phyloP scores from a whole-genome alignment of 2,888 invertebrate genomes.

The Apomyelois bistriatella region DNA sequence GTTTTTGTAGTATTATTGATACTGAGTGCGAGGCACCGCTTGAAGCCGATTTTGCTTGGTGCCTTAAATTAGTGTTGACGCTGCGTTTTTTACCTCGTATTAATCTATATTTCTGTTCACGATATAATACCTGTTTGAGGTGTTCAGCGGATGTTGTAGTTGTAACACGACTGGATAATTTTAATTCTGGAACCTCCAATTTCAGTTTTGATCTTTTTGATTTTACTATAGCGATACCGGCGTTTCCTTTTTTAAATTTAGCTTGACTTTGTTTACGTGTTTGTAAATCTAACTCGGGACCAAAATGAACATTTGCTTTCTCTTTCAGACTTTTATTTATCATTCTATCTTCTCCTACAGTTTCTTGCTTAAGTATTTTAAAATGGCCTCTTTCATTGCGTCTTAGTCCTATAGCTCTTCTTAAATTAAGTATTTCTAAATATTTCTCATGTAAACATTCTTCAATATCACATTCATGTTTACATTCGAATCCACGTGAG shows the following conservation, averaged over 20 bases:
- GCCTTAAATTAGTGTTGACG: background rate
- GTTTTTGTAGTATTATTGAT: background rate
- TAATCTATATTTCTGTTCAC: background rate
- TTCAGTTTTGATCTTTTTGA: background rate
- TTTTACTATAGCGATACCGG: background rate
- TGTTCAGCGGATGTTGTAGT: background rate
- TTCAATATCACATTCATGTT: slow-evolving; percentile 31
- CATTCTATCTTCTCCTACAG: background rate
- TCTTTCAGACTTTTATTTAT: background rate
- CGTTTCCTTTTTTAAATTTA: background rate
- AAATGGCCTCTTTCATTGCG: too few species aligned
- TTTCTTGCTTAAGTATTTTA: background rate
- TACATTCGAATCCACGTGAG: slow-evolving; percentile 34
- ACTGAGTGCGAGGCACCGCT: background rate
- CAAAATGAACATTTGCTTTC: background rate
- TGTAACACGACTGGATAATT: background rate
- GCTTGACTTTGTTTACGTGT: background rate
- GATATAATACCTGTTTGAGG: background rate
- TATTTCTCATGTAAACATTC: slow-evolving; percentile 39
- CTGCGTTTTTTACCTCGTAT: background rate
- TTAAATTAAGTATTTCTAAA: slow-evolving; percentile 27
- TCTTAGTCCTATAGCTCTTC: background rate
- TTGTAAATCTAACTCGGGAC: background rate
- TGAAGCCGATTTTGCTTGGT: background rate
- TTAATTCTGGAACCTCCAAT: background rate